phyloP scores from a whole-genome alignment of 2,888 invertebrate genomes.

The Ernsta delagoae region DNA sequence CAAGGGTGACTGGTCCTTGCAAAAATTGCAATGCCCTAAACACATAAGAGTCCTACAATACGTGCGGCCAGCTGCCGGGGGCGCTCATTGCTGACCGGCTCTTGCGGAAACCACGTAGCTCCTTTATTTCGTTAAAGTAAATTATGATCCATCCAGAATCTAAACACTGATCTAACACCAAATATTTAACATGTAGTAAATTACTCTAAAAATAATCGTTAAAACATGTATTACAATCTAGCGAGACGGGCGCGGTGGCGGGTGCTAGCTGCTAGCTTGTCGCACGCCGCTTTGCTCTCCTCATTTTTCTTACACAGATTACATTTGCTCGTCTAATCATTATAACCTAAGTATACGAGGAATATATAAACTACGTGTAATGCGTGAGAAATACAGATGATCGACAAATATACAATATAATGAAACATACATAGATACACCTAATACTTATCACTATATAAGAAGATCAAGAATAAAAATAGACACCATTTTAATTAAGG shows the following conservation, averaged over 20 bases:
- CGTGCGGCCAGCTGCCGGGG: too few species aligned
- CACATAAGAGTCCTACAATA: not conserved
- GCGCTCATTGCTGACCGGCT: too few species aligned
- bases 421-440: constrained; percentile 11
- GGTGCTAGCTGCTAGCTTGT: too few species aligned
- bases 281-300: constrained; percentile 19
- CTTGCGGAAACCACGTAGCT: not conserved
- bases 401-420: constrained; percentile 19
- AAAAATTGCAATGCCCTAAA: not conserved
- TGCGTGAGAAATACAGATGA: constrained; percentile 31
- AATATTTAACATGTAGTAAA: constrained; percentile 33
- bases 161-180: constrained; percentile 36
- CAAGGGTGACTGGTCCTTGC: constrained; percentile 25
- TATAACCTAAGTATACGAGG: constrained; percentile 12
- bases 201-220: constrained; percentile 19
- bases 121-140: constrained; percentile 17
- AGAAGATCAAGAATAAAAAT: too few species aligned
- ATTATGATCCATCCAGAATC: constrained; percentile 35
- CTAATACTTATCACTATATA: not conserved
- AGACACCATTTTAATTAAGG: too few species aligned
- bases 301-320: not conserved
- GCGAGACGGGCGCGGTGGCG: constrained; percentile 1
- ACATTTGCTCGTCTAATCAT: not conserved
- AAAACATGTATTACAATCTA: constrained; percentile 5
- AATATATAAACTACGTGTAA: constrained; percentile 25